Percentiles rank a stretch among this genome's conserved stretches.
These are phyloP conservation scores for Dicrostonyx torquatus DNA, from an alignment of 2,797 vertebrate species.

Conservation along the genomic window DNA sequence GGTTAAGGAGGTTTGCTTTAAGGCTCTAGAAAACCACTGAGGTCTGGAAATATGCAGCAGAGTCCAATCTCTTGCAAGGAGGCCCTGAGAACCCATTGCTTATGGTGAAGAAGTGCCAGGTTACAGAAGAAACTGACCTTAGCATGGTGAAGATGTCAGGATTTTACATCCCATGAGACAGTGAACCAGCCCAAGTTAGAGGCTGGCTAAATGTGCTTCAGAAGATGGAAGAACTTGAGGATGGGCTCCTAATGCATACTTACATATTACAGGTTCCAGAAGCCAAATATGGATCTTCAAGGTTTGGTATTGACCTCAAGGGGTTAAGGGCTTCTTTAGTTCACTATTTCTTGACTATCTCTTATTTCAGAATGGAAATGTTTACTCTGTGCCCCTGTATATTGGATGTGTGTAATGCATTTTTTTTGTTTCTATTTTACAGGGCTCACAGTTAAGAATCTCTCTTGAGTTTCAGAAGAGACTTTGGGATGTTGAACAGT, in stretches of 20 bases:
- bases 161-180: neutral
- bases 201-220: neutral
- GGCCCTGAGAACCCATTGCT: too few species aligned
- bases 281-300: neutral
- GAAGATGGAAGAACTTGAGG: neutral
- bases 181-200: neutral
- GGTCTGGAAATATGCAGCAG: neutral
- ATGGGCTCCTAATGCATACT: neutral
- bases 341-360: neutral
- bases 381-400: neutral
- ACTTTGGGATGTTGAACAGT: neutral
- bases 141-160: neutral
- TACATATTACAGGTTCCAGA: neutral
- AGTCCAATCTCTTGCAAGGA: neutral
- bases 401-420: neutral
- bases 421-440: neutral
- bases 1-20: neutral
- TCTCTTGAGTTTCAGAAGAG: neutral
- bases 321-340: neutral
- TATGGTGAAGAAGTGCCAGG: neutral
- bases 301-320: neutral
- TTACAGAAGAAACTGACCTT: neutral
- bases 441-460: neutral
- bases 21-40: neutral
- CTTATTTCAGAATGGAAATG: neutral